phyloP scores from a whole-genome alignment of 1,140 invertebrate genomes.

The Zaprionus nigranus region DNA sequence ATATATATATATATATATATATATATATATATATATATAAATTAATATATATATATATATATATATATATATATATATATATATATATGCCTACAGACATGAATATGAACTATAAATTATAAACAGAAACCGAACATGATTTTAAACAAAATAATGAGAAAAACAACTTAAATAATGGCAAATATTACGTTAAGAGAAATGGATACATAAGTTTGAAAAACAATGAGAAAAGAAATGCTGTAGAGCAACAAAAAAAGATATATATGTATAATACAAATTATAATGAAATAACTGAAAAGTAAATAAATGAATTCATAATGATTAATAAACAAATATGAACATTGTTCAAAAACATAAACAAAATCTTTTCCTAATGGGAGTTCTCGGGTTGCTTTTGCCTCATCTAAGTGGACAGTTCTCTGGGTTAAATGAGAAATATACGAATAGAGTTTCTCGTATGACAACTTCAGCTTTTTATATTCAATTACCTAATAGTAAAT shows the following conservation, averaged over 20 bases:
- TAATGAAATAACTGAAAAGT: slow-evolving; percentile 82
- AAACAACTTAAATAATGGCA: slow-evolving; percentile 72
- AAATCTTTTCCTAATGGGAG: background rate
- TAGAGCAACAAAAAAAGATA: slow-evolving; percentile 77
- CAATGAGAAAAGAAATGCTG: slow-evolving; percentile 75
- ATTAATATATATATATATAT: slow-evolving; percentile 18
- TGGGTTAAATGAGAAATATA: background rate
- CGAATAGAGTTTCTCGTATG: no score
- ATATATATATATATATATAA: slow-evolving; percentile 27
- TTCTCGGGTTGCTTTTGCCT: background rate
- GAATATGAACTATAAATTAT: slow-evolving; percentile 58
- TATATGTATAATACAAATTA: slow-evolving; percentile 78
- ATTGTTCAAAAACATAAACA: slow-evolving; percentile 79
- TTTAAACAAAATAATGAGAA: slow-evolving; percentile 71
- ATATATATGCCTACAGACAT: slow-evolving; percentile 30
- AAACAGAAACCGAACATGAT: slow-evolving; percentile 69
- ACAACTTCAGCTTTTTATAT: no score
- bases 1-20: slow-evolving; percentile 37
- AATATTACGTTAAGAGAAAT: slow-evolving; percentile 79
- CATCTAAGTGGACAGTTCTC: background rate
- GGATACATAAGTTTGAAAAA: slow-evolving; percentile 82
- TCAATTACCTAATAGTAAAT: no score
- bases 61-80: slow-evolving; percentile 20
- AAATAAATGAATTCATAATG: slow-evolving; percentile 84
- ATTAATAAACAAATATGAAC: slow-evolving; percentile 84